Evolutionary conservation across 2,797 vertebrate species (phyloP), one percentile per base, ranked within the genome.

Genomic region (Sitta carolinensis): DNA sequence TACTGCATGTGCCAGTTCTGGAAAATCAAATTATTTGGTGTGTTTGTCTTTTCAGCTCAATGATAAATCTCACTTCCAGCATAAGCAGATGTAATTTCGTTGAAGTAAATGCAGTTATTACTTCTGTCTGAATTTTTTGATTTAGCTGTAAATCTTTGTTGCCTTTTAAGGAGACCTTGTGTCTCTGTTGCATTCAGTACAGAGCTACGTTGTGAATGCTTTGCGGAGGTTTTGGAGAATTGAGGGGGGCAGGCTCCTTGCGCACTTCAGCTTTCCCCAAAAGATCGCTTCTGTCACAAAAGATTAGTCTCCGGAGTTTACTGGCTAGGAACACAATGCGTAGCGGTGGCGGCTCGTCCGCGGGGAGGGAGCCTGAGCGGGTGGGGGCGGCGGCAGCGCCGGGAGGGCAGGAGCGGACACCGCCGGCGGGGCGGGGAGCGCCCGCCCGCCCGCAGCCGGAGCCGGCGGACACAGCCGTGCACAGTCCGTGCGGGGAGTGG

Each of bases 1-100:
- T 88, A 77, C 34, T 84, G 50, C 32, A 6, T 30, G 47, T 88
- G 57, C 48, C 63, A 29, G 34, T 90, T 89, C 48, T 70, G 77
- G 74, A 84, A 89, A 88, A 91, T 88, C 74, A 84, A 74, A 87
- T 96, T 87, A 88, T 89, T 90, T 70, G 72, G 19, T 47, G 11
- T 68, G 40, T 68, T 76, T 93, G 42, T 82, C 96, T 95, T 84
- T 83, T 55, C 52, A 82, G 38, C 57, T 90, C 45, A 62, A 47
- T 63, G 63, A 68, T 91, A 84, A 86, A 74, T 94, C 87, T 82
- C 45, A 51, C n/a, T 90, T 89, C 34, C 34, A 43, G 48, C n/a
- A 45, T 84, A 77, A 94, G 64, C 70, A 64, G 57, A 43, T 94
- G 26, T 82, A 40, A 87, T 93, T 89, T 94, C 16, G 22, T 34